Conservation (phyloP, 2,888 invertebrate species). For the Melanostoma scalare region DNA sequence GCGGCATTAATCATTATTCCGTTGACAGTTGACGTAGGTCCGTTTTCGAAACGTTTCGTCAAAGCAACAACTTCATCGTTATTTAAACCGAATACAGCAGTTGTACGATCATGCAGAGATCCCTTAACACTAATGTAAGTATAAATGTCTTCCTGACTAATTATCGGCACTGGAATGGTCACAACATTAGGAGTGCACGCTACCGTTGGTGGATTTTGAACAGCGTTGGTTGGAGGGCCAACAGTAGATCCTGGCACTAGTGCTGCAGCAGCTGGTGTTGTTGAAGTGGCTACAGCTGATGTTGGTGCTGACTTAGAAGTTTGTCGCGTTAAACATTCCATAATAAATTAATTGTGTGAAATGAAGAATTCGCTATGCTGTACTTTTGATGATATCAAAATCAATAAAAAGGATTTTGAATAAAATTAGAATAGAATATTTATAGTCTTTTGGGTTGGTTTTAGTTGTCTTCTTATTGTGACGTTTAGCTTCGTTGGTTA, state of each 20-base stretch:
- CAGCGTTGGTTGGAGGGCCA: slow-evolving; percentile 54
- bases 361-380: slow-evolving; percentile 22
- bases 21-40: slow-evolving; percentile 86
- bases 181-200: slow-evolving; percentile 78
- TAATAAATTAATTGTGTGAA: slow-evolving; percentile 45
- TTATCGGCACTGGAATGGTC: slow-evolving; percentile 82
- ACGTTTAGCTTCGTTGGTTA: slow-evolving; percentile 22
- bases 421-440: slow-evolving; percentile 42
- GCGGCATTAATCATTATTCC: slow-evolving; percentile 88
- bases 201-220: slow-evolving; percentile 65
- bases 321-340: slow-evolving; percentile 68
- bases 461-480: slow-evolving; percentile 54
- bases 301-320: slow-evolving; percentile 48
- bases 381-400: slow-evolving; percentile 11
- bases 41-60: slow-evolving; percentile 87
- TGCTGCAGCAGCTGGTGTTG: slow-evolving; percentile 47
- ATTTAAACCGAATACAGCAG: slow-evolving; percentile 89
- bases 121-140: slow-evolving; percentile 91
- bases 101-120: slow-evolving; percentile 88
- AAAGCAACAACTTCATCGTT: slow-evolving; percentile 88
- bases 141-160: slow-evolving; percentile 84
- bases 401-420: slow-evolving; percentile 45
- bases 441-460: slow-evolving; percentile 64
- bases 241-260: slow-evolving; percentile 31
- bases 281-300: slow-evolving; percentile 45